A percentile compares a stretch with the other conserved stretches of the same genome.
phyloP scores from a whole-genome alignment of 2,113 vertebrate genomes.

The Apus apus region DNA sequence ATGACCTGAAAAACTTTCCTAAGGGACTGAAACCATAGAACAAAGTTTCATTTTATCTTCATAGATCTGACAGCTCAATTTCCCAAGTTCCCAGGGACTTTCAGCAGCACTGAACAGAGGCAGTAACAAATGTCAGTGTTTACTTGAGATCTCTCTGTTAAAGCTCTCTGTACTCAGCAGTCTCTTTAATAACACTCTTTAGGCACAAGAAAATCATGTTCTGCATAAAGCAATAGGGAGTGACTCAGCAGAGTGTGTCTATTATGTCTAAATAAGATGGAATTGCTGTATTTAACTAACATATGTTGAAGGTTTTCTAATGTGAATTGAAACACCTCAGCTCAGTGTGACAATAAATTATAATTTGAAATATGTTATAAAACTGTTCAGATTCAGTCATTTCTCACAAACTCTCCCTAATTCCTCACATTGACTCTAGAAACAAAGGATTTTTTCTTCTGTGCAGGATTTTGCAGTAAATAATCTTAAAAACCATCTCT shows the following conservation, averaged over 20 bases:
- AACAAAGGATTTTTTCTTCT: background rate
- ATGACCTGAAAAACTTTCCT: conserved; percentile 54
- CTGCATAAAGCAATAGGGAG: conserved; percentile 13
- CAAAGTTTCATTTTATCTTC: conserved; percentile 66
- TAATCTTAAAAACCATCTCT: background rate
- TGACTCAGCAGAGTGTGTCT: conserved; percentile 31
- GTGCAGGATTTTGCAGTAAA: background rate
- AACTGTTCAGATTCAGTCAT: background rate
- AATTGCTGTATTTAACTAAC: background rate
- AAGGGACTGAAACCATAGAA: conserved; percentile 27
- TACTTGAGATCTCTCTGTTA: conserved; percentile 51
- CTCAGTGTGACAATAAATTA: background rate
- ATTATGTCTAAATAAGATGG: background rate
- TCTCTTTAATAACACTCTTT: conserved; percentile 35
- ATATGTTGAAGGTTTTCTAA: background rate
- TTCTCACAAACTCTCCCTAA: background rate
- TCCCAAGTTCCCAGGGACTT: conserved; percentile 48
- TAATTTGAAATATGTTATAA: background rate
- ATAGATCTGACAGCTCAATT: conserved; percentile 63
- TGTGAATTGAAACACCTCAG: background rate
- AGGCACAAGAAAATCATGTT: conserved; percentile 15
- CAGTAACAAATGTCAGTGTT: conserved; percentile 60
- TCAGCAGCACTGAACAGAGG: conserved; percentile 23
- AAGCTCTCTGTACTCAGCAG: conserved; percentile 36
- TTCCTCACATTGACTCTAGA: background rate